These are phyloP conservation scores for Alsophila aescularia DNA, from an alignment of 2,888 invertebrate genomes.

Conservation along the genomic window DNA sequence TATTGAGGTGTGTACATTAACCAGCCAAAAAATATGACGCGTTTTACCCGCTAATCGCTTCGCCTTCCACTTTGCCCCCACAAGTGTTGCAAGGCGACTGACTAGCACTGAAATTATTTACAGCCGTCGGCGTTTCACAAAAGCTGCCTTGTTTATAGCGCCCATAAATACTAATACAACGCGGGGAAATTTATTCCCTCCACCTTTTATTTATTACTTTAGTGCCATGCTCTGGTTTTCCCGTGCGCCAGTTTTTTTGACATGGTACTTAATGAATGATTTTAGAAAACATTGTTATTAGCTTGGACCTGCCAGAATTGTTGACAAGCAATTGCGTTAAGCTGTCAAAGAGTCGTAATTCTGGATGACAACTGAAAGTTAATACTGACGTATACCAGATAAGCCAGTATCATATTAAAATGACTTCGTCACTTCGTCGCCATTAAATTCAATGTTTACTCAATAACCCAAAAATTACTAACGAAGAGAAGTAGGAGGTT, in stretches of 20 bases:
- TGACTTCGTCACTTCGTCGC: too few species aligned
- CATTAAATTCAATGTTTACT: too few species aligned
- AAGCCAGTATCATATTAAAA: too few species aligned
- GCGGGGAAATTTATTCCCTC: slow-evolving; percentile 78
- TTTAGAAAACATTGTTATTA: neutral
- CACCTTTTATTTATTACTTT: slow-evolving; percentile 78
- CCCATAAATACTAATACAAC: slow-evolving; percentile 82
- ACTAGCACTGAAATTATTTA: slow-evolving; percentile 80
- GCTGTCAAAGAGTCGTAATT: too few species aligned
- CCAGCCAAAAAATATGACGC: too few species aligned
- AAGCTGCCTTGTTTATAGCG: slow-evolving; percentile 76
- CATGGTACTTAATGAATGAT: slow-evolving; percentile 29
- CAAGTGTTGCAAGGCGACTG: slow-evolving; percentile 74
- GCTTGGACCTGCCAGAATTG: neutral
- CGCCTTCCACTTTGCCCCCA: slow-evolving; percentile 42
- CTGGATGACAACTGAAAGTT: neutral
- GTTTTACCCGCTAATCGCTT: slow-evolving; percentile 21
- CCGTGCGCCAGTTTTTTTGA: slow-evolving; percentile 48
- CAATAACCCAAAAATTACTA: too few species aligned
- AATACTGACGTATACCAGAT: neutral
- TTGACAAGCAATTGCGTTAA: too few species aligned
- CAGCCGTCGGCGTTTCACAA: slow-evolving; percentile 78
- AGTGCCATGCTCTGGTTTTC: slow-evolving; percentile 61
- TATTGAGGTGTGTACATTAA: too few species aligned
- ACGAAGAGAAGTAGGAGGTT: too few species aligned